Conservation (phyloP, 2,113 vertebrate species). For the Carassius carassius region DNA sequence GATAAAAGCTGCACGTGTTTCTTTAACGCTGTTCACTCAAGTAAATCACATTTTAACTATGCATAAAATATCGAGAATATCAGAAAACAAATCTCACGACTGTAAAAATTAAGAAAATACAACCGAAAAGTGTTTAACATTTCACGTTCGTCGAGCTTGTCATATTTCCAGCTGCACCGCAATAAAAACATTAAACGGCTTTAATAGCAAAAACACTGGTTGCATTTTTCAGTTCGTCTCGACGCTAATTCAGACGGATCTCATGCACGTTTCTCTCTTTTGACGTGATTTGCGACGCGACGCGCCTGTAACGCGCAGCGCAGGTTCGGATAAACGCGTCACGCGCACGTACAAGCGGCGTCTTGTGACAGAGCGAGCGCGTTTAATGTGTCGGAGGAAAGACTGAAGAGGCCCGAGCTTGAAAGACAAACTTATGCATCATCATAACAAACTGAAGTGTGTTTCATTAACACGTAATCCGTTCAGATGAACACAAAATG, state of each 20-base stretch:
- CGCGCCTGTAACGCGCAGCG: background rate
- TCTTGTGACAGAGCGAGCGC: background rate
- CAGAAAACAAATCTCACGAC: background rate
- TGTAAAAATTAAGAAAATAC: background rate
- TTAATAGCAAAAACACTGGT: background rate
- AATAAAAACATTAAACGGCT: background rate
- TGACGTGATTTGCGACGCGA: background rate
- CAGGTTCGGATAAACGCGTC: background rate
- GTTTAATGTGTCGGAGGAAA: slow-evolving; percentile 58
- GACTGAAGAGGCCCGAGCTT: background rate
- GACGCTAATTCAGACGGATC: background rate
- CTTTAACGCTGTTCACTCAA: background rate
- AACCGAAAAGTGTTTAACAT: background rate
- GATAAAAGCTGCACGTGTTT: background rate
- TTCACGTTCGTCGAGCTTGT: background rate
- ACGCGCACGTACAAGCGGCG: background rate
- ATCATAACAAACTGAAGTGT: background rate
- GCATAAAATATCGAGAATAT: background rate
- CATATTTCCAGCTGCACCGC: background rate
- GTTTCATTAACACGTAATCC: slow-evolving; percentile 3
- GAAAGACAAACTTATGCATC: background rate
- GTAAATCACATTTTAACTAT: background rate
- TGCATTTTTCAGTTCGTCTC: background rate
- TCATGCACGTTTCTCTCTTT: background rate
- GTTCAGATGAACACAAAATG: background rate